A percentile compares a stretch with the other conserved stretches of the same genome.
These are phyloP conservation scores for Nyleta sp. DNA, from an alignment of 2,888 invertebrate species.

Conservation along the genomic window DNA sequence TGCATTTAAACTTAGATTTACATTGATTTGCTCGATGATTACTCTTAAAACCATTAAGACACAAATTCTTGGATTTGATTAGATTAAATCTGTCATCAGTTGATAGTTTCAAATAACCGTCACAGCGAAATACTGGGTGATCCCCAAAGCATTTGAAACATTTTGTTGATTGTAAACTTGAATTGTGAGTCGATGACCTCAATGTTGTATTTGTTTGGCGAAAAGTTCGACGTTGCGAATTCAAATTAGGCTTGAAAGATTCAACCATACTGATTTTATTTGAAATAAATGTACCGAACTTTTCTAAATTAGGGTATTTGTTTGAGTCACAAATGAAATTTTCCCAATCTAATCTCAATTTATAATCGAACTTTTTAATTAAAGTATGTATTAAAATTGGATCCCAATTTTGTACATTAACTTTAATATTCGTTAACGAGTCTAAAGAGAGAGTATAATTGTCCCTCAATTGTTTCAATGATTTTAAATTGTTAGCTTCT, in stretches of 20 bases:
- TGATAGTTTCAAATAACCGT: background rate
- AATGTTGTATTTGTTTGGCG: too few species aligned
- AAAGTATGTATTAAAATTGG: background rate
- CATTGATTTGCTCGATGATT: background rate
- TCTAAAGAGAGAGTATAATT: background rate
- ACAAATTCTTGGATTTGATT: background rate
- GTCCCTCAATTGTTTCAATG: background rate
- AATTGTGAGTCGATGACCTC: background rate
- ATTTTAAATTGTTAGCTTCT: background rate
- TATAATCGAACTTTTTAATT: background rate
- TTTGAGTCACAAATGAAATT: background rate
- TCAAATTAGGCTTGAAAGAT: background rate
- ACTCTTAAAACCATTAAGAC: background rate
- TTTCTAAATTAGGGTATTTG: background rate
- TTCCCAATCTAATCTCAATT: slow-evolving; percentile 1
- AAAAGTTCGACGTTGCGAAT: too few species aligned
- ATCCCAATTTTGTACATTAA: background rate
- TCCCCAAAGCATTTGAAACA: background rate
- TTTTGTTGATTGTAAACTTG: background rate
- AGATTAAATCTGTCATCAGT: background rate
- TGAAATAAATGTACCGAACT: background rate
- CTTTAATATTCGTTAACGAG: background rate
- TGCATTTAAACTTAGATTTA: background rate
- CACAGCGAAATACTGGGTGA: background rate
- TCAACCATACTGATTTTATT: too few species aligned